Evolutionary conservation across 1,140 invertebrate genomes (phyloP), one percentile per base, ranked within the genome.

Genomic region (Holcopasites calliopsidis): DNA sequence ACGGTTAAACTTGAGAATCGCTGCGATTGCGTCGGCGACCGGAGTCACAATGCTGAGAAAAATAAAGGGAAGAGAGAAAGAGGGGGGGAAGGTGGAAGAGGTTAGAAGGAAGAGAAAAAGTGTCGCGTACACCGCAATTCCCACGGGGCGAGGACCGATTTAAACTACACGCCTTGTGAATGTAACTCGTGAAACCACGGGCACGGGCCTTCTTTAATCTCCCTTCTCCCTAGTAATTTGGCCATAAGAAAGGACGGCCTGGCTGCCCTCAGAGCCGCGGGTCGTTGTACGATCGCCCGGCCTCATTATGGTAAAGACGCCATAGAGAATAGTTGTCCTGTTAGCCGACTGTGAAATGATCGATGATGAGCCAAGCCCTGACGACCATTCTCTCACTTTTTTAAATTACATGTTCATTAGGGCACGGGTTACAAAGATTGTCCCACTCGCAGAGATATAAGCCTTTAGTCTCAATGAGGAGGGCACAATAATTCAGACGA

Each of bases 61-160:
- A 72, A 73, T 77, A 60, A 69, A 49, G 65, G 42, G 44, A 64
- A 38, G 50, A 49, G 44, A 31, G 47, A 21, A 49, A 42, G 40
- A 55, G 60, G 64, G 60, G 66, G 66, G 38, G 73, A 44, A 75
- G 76, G 64, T 50, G 64, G 74, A 75, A 78, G 60, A 66, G 42
- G 62, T 66, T 66, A 78, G 57, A 26, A 76, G 57, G 71, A 40
- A 74, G 71, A 76, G 73, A 79, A 79, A 79, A 79, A 79, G 60
- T 79, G 73, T 76, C 77, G 72, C 73, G 72, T 75, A 76, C 49
- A 55, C 64, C 62, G 61, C 65, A 60, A 79, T 79, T 79, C 77
- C 73, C 77, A 79, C 72, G 77, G 55, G 26, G 33, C 57, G 47
- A 69, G 57, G 72, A 52, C 70, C 70, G 61, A 72, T 72, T 69